These are phyloP conservation scores for Oscheius sp. DNA, from an alignment of 2,888 invertebrate species.

Conservation along the genomic window DNA sequence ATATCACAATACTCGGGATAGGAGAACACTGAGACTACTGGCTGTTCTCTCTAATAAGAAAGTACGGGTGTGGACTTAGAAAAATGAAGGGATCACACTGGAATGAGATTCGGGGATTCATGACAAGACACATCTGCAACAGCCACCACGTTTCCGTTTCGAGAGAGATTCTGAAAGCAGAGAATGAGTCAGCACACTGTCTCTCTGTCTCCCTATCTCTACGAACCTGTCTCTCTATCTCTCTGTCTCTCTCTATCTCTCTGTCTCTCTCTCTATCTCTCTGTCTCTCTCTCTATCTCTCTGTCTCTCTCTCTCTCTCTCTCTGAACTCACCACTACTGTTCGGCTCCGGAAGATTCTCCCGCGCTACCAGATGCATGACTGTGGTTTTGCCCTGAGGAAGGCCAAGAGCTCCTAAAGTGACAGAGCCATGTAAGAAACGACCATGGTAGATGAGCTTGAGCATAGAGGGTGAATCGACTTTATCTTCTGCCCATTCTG, in stretches of 20 bases:
- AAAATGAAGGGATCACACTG: conserved; percentile 11
- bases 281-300: too few relatives aligned
- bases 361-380: conserved; percentile 99
- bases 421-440: conserved; percentile 77
- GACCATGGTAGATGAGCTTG: conserved; percentile 98
- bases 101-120: conserved; percentile 23
- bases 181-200: too few relatives aligned
- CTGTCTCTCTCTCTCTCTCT: background rate
- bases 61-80: conserved; percentile 25
- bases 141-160: conserved; percentile 68
- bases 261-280: too few relatives aligned
- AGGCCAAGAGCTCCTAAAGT: conserved; percentile 85
- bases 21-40: conserved; percentile 3
- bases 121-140: conserved; percentile 67
- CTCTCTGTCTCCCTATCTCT: too few relatives aligned
- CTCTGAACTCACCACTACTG: conserved; percentile 68
- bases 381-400: conserved; percentile 96
- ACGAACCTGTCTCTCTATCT: too few relatives aligned
- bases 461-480: conserved; percentile 90
- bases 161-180: conserved; percentile 64
- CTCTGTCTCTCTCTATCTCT: background rate
- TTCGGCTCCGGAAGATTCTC: conserved; percentile 99
- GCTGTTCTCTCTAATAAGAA: background rate
- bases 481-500: conserved; percentile 96
- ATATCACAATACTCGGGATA: conserved; percentile 35